Evolutionary conservation across 2,888 invertebrate species (phyloP).

Genomic region (Exephanes ischioxanthus): DNA sequence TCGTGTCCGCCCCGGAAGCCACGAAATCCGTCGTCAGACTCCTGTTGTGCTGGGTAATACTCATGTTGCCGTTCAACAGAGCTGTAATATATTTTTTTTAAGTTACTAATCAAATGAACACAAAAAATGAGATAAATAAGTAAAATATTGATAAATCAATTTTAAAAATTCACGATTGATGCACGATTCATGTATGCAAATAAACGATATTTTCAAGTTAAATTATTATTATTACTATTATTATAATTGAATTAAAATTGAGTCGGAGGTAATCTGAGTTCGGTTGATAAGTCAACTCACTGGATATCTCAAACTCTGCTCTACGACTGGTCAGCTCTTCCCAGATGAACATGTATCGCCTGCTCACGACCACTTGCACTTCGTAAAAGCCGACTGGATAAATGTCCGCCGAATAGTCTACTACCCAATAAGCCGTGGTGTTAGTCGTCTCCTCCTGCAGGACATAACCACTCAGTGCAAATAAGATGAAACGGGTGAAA

Average conservation of each 20-base stretch:
- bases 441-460: slow-evolving; percentile 82
- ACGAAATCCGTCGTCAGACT: slow-evolving; percentile 87
- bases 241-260: too few relatives aligned
- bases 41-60: slow-evolving; percentile 88
- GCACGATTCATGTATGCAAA: too few relatives aligned
- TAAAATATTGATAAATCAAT: too few relatives aligned
- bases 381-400: slow-evolving; percentile 88
- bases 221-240: too few relatives aligned
- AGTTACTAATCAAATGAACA: slow-evolving; percentile 37
- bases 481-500: not conserved
- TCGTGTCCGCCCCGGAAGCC: slow-evolving; percentile 86
- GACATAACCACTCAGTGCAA: not conserved
- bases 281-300: slow-evolving; percentile 79
- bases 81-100: slow-evolving; percentile 84
- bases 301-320: slow-evolving; percentile 85
- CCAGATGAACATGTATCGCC: slow-evolving; percentile 83
- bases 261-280: not conserved
- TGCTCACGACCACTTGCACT: slow-evolving; percentile 86
- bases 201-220: too few relatives aligned
- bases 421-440: slow-evolving; percentile 88
- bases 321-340: slow-evolving; percentile 83
- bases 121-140: not conserved
- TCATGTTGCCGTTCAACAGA: slow-evolving; percentile 89
- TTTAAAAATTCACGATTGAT: too few relatives aligned
- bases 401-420: slow-evolving; percentile 86